These are phyloP conservation scores for Clivina fossor DNA, from an alignment of 2,888 invertebrate genomes.

Conservation along the genomic window DNA sequence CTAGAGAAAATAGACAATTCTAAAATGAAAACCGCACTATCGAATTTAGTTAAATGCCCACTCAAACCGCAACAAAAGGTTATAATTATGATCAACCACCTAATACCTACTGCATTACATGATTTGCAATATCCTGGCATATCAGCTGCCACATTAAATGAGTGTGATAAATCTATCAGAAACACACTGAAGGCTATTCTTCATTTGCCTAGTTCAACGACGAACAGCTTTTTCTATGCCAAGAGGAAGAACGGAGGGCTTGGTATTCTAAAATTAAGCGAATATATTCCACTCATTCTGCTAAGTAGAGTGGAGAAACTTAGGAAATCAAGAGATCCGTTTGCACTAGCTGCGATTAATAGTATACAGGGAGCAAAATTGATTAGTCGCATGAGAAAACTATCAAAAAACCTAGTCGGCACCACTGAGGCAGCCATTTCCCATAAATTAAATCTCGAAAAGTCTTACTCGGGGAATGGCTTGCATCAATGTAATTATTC, in stretches of 20 bases:
- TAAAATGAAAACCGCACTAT: slow-evolving; percentile 1
- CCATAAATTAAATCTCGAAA: not conserved
- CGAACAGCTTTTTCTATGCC: not conserved
- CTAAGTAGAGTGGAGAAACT: not conserved
- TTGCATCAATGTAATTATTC: not conserved
- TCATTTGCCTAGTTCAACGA: not conserved
- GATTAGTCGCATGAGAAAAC: no score
- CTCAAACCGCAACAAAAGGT: slow-evolving; percentile 27
- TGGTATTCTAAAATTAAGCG: not conserved
- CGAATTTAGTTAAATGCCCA: slow-evolving; percentile 10
- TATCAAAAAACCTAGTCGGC: not conserved
- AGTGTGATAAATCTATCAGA: not conserved
- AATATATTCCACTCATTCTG: not conserved
- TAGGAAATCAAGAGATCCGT: not conserved
- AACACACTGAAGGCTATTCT: not conserved
- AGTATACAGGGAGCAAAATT: not conserved
- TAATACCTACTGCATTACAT: not conserved
- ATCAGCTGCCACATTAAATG: not conserved
- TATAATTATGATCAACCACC: not conserved
- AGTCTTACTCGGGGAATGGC: not conserved
- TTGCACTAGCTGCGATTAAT: not conserved
- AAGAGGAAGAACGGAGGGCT: not conserved
- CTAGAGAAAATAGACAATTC: not conserved
- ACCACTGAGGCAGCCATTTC: no score
- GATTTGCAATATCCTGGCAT: not conserved